Conservation (phyloP, 2,113 vertebrate species). For the Canis aureus region DNA sequence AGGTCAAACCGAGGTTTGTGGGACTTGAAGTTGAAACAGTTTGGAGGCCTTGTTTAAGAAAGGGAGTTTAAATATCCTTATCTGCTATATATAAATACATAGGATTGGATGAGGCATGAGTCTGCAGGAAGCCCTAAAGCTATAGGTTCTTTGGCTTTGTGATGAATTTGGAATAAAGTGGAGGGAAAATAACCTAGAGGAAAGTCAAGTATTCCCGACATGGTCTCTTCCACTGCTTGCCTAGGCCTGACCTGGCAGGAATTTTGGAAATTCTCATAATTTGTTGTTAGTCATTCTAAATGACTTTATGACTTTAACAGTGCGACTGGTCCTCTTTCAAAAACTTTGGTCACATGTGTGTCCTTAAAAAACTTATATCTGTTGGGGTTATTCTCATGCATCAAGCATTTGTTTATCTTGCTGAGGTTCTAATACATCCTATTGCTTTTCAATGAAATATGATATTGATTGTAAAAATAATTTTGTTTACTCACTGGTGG, state of each 20-base stretch:
- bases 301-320: background rate
- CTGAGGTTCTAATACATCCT: constrained; percentile 11
- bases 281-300: background rate
- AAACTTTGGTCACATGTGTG: background rate
- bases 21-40: background rate
- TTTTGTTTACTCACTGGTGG: background rate
- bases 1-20: background rate
- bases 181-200: background rate
- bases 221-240: background rate
- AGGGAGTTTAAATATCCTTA: background rate
- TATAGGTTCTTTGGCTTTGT: background rate
- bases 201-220: background rate
- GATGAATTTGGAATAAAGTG: background rate
- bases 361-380: background rate
- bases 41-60: background rate
- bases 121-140: background rate
- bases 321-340: background rate
- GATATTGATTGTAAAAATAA: constrained; percentile 69
- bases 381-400: background rate
- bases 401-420: background rate
- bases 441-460: constrained; percentile 34
- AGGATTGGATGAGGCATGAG: background rate
- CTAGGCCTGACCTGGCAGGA: background rate
- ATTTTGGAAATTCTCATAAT: background rate
- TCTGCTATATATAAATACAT: background rate